Evolutionary conservation across 2,888 invertebrate species (phyloP).

Genomic region (Stenodema calcarata): DNA sequence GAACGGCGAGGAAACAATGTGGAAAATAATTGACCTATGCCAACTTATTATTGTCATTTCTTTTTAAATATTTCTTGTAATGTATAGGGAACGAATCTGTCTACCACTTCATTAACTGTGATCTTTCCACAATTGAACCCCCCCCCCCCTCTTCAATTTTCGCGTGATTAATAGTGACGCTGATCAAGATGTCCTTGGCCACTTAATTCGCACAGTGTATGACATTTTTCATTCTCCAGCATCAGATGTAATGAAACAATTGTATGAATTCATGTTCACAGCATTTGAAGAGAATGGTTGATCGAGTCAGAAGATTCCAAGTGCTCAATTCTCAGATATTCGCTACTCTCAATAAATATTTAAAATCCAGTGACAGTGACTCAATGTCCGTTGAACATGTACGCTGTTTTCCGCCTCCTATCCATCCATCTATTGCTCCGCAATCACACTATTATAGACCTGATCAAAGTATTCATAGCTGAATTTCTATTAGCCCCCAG

Average conservation of each 20-base stretch:
- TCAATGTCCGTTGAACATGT: constrained; percentile 90
- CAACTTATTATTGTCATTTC: too few relatives aligned
- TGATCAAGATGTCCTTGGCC: too few relatives aligned
- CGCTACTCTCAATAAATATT: constrained; percentile 91
- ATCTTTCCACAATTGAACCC: too few relatives aligned
- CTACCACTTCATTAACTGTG: too few relatives aligned
- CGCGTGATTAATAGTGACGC: too few relatives aligned
- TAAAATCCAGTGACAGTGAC: constrained; percentile 83
- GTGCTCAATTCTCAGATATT: constrained; percentile 98
- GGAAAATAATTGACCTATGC: too few relatives aligned
- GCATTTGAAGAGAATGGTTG: constrained; percentile 96
- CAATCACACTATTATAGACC: constrained; percentile 65
- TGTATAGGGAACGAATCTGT: too few relatives aligned
- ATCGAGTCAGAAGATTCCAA: constrained; percentile 95
- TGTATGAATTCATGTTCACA: constrained; percentile 62
- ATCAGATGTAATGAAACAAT: not conserved
- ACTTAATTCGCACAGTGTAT: too few relatives aligned
- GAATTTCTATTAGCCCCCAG: not conserved
- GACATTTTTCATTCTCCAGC: not conserved
- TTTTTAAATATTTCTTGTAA: too few relatives aligned
- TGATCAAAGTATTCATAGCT: constrained; percentile 54
- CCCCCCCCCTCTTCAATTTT: too few relatives aligned
- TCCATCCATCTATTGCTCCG: constrained; percentile 74
- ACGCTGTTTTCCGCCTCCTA: constrained; percentile 94
- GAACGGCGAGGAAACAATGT: too few relatives aligned